Evolutionary conservation across 1,140 invertebrate species (phyloP).

Genomic region (Drosophila rufa): DNA sequence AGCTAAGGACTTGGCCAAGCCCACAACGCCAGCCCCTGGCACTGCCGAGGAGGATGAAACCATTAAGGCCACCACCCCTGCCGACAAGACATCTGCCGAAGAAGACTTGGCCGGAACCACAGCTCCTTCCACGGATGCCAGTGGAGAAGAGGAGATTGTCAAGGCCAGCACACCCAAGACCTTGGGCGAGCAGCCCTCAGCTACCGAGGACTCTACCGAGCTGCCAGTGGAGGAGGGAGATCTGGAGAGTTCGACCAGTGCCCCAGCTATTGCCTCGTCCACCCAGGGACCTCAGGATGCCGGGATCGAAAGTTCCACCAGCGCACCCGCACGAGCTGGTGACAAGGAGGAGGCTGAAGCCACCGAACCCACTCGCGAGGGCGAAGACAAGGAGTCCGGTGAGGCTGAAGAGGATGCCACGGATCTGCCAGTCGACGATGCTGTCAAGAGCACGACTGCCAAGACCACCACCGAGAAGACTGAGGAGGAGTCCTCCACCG

Average conservation of each 20-base stretch:
- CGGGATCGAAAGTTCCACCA: slow-evolving; percentile 30
- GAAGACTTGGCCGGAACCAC: slow-evolving; percentile 15
- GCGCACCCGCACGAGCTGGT: slow-evolving; percentile 17
- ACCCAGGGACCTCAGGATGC: slow-evolving; percentile 39
- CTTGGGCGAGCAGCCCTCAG: slow-evolving; percentile 29
- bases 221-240: slow-evolving; percentile 31
- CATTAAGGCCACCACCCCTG: slow-evolving; percentile 42
- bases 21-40: slow-evolving; percentile 10
- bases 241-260: slow-evolving; percentile 31
- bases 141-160: slow-evolving; percentile 34
- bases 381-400: slow-evolving; percentile 32
- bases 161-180: slow-evolving; percentile 59
- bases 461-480: slow-evolving; percentile 46
- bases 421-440: slow-evolving; percentile 17
- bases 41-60: slow-evolving; percentile 27
- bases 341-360: slow-evolving; percentile 34
- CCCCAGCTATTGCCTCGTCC: slow-evolving; percentile 28
- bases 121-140: slow-evolving; percentile 22
- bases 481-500: slow-evolving; percentile 52
- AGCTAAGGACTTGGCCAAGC: slow-evolving; percentile 19
- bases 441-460: slow-evolving; percentile 18
- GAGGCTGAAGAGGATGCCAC: slow-evolving; percentile 41
- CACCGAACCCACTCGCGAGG: slow-evolving; percentile 22
- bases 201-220: slow-evolving; percentile 39
- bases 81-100: slow-evolving; percentile 13